Evolutionary conservation across 2,797 vertebrate species (phyloP).

Genomic region (Dendrocincla fuliginosa): DNA sequence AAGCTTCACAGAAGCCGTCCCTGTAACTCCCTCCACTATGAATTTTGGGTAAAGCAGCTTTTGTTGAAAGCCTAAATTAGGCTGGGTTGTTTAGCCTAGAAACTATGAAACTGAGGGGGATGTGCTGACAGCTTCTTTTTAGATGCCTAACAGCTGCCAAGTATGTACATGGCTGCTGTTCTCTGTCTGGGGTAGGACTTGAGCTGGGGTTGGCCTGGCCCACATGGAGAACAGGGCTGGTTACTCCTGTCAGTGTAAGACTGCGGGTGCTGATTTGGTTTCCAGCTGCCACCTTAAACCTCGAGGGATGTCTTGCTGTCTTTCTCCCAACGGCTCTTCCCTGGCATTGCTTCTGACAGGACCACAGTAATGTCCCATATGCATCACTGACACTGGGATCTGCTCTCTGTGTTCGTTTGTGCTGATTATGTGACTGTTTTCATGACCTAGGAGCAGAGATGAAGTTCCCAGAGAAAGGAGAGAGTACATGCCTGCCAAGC

Average conservation of each 20-base stretch:
- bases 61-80: background rate
- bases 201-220: background rate
- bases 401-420: background rate
- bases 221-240: no score
- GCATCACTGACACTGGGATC: background rate
- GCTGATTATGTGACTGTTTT: background rate
- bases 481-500: background rate
- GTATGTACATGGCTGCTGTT: background rate
- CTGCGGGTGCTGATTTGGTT: background rate
- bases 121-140: constrained; percentile 3
- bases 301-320: background rate
- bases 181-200: background rate
- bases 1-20: background rate
- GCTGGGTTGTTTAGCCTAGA: constrained; percentile 9
- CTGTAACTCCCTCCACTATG: background rate
- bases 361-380: background rate
- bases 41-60: background rate
- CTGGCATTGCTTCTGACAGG: background rate
- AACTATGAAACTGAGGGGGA: background rate
- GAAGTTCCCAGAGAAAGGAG: background rate
- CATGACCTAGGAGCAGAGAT: background rate
- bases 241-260: rapidly evolving
- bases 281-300: background rate
- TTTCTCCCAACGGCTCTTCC: background rate
- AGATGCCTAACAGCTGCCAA: background rate